Evolutionary conservation across 1,140 invertebrate species (phyloP).

Genomic region (Limonius californicus): DNA sequence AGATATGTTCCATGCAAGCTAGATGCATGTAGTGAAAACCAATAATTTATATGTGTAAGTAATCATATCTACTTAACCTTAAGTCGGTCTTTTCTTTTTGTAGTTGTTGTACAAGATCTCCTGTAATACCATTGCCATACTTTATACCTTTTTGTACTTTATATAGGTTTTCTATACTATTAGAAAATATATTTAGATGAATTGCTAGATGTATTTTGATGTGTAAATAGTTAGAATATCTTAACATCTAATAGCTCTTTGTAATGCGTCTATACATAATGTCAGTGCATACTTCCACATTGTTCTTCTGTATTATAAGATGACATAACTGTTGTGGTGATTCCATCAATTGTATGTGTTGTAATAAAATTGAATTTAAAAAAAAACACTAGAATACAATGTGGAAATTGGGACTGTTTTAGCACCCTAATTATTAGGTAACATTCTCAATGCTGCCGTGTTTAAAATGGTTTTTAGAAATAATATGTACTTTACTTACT

Average conservation of each 20-base stretch:
- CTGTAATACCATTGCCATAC: conserved; percentile 39
- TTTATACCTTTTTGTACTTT: conserved; percentile 38
- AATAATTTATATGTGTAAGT: conserved; percentile 4
- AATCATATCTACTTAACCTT: conserved; percentile 7
- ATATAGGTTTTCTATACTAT: conserved; percentile 31
- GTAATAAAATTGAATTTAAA: not conserved
- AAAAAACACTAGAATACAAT: not conserved
- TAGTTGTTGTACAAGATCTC: conserved; percentile 32
- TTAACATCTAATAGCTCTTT: not conserved
- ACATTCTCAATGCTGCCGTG: not conserved
- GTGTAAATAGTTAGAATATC: not conserved
- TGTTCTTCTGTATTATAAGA: no score
- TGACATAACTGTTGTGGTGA: no score
- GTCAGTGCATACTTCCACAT: no score
- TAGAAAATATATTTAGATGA: conserved; percentile 17
- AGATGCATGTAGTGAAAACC: not conserved
- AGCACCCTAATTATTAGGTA: not conserved
- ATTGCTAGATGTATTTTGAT: conserved; percentile 6
- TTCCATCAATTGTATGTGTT: no score
- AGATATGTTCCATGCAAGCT: conserved; percentile 1
- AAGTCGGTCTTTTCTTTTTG: not conserved
- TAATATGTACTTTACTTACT: not conserved
- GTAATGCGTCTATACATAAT: not conserved
- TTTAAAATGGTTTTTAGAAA: not conserved
- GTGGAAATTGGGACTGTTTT: not conserved